Base-by-base conservation (phyloP, 2,888 invertebrate species). In the Scaptomyza flava region DNA sequence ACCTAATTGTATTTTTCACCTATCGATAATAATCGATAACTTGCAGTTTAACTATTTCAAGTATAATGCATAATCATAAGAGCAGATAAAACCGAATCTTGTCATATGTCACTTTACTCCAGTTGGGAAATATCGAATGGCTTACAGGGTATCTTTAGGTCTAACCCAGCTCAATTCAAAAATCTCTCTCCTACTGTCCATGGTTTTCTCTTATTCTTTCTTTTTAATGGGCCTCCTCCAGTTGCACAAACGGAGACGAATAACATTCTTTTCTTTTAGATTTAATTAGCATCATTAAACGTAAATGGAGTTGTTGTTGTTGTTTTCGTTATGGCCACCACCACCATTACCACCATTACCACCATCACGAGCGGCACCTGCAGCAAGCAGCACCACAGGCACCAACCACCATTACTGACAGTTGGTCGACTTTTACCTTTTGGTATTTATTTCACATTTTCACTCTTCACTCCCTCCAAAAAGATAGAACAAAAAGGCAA, bases 281-380 rank as follows among this genome's bases (percentile, higher is more conserved):
- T 89, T 89, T 89, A 89, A 89, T 88, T 89, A 79, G 77, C 59
- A 71, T 79, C 79, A 81, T 89, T 89, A 82, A 82, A 69, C 33
- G 72, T 68, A 79, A 89, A 87, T 81, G 76, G 59, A 76, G 78
- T 74, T 75, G 82, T 75, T 74, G 82, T 78, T 77, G 67, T 74
- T 75, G 82, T 75, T 74, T 80, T 78, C 73, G 67, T 70, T 75
- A 58, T 79, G 59, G 52, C 57, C 17, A 11, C 46, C 12, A 34
- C 56, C 20, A 48, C 52, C 14, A 14, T 17, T 42, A 42, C 51
- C 17, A 17, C 17, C 17, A 30, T 31, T 42, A 42, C 51, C 17
- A 17, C 17, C 17, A 30, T 31, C 51, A 20, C 11, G 34, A n/a
- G 12, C 56, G 4, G 11, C 33, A 34, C 11, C n/a, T 6, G 36